These are phyloP conservation scores for Anarrhichthys ocellatus DNA, from an alignment of 2,113 vertebrate species.

Conservation along the genomic window DNA sequence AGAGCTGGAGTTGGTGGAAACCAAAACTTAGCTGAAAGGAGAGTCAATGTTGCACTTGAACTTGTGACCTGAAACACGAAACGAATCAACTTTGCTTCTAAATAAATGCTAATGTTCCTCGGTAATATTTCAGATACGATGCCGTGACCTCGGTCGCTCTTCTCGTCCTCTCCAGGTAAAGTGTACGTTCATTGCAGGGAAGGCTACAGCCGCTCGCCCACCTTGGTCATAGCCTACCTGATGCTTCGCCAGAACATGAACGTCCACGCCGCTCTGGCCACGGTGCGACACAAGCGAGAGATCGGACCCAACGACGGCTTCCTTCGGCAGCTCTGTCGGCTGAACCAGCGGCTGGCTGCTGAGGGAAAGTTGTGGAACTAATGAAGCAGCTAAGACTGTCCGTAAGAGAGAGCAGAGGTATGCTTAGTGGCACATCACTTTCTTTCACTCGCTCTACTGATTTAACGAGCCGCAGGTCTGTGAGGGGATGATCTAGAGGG, in stretches of 20 bases:
- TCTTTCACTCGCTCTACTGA: slow-evolving; percentile 22
- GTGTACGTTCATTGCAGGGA: slow-evolving; percentile 96
- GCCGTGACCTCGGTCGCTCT: background rate
- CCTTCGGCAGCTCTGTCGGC: slow-evolving; percentile 91
- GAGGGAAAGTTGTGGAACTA: slow-evolving; percentile 80
- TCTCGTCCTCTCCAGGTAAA: slow-evolving; percentile 80
- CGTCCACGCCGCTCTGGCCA: slow-evolving; percentile 85
- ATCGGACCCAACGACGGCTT: slow-evolving; percentile 98
- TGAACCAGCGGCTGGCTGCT: slow-evolving; percentile 84
- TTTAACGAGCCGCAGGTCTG: slow-evolving; percentile 18
- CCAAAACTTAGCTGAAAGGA: background rate
- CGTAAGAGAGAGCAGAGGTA: background rate
- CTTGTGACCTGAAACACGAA: background rate
- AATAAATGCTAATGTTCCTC: background rate
- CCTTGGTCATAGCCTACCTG: slow-evolving; percentile 93
- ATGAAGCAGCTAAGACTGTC: slow-evolving; percentile 22
- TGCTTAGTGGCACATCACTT: background rate
- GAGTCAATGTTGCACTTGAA: background rate
- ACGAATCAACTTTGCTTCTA: background rate
- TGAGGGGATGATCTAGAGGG: background rate
- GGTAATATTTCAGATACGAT: background rate
- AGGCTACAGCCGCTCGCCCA: slow-evolving; percentile 95
- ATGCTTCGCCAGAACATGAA: slow-evolving; percentile 92
- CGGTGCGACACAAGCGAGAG: slow-evolving; percentile 90
- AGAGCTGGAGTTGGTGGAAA: background rate